phyloP scores from a whole-genome alignment of 2,797 vertebrate species.

The Morus bassanus region DNA sequence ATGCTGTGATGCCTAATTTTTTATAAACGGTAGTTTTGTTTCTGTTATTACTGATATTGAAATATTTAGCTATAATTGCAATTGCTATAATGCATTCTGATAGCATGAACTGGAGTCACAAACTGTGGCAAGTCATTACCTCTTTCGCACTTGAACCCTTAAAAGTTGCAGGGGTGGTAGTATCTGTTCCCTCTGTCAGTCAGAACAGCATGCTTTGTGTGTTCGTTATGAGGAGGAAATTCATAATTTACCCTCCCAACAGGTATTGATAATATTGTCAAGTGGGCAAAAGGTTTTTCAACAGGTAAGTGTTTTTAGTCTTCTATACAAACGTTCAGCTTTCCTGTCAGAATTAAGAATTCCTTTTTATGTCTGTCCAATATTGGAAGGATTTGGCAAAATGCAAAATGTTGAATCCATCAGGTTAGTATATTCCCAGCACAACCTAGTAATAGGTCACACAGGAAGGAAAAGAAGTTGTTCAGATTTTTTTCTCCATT shows the following conservation, averaged over 20 bases:
- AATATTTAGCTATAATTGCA: not conserved
- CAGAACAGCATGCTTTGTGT: not conserved
- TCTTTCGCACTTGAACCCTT: not conserved
- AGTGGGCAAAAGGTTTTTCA: not conserved
- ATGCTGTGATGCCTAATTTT: not conserved
- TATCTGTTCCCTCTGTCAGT: not conserved
- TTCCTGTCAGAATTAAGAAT: not conserved
- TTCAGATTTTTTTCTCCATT: not conserved
- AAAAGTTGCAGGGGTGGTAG: not conserved
- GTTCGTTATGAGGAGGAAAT: not conserved
- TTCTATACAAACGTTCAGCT: not conserved
- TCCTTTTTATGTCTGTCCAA: not conserved
- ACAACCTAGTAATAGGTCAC: not conserved
- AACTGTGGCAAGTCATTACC: not conserved
- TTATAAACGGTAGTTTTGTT: not conserved
- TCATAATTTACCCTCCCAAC: not conserved
- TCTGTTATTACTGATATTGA: not conserved
- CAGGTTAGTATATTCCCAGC: not conserved
- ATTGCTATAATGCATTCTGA: not conserved
- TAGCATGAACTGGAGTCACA: not conserved
- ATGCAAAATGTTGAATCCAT: not conserved
- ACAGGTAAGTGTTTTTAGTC: not conserved
- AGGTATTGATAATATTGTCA: not conserved
- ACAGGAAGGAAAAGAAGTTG: not conserved
- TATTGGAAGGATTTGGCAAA: not conserved